Conservation (phyloP, 2,888 invertebrate species). For the Rhopalosiphum nymphaeae region DNA sequence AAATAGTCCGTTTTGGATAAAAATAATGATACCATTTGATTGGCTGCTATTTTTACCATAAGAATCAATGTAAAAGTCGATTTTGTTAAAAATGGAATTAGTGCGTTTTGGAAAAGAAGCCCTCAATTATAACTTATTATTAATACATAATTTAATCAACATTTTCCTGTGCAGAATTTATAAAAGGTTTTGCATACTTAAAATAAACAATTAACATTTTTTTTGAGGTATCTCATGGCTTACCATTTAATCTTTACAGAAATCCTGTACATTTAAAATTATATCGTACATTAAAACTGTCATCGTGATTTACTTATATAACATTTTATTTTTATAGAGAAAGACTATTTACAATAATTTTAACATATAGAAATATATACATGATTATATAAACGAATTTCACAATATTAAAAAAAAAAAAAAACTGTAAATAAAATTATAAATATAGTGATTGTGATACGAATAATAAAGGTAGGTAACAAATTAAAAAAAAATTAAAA, state of each 20-base stretch:
- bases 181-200: background rate
- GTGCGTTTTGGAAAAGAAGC: no score
- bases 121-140: background rate
- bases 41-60: no score
- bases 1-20: no score
- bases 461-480: background rate
- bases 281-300: background rate
- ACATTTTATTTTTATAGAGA: background rate
- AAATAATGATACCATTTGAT: no score
- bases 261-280: background rate
- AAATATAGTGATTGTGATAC: background rate
- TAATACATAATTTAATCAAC: background rate
- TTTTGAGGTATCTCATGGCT: background rate
- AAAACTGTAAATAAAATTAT: background rate
- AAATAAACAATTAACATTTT: background rate
- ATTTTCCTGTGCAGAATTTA: background rate
- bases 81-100: no score
- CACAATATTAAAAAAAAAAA: background rate
- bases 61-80: no score
- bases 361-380: background rate
- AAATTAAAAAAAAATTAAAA: background rate
- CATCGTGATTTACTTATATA: background rate
- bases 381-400: background rate
- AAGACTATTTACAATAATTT: background rate
- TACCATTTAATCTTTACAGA: background rate